Base-by-base conservation (phyloP, 2,797 vertebrate species). In the Lagorchestes hirsutus region DNA sequence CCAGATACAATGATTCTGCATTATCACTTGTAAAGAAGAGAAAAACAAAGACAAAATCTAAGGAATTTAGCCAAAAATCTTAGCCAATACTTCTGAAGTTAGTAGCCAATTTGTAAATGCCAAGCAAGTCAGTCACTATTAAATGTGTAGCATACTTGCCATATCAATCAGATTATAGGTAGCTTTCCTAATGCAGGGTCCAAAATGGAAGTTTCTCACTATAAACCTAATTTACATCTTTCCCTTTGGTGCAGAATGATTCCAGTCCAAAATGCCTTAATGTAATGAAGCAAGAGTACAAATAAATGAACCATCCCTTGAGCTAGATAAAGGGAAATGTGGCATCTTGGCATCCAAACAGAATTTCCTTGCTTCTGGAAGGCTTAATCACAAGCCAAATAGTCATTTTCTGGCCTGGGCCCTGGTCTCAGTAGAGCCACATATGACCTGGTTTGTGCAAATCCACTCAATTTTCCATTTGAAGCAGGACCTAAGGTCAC, bases 41-140 rank as follows among this genome's bases (percentile, higher is more conserved):
- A 87, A 87, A 87, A 87, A 50, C 93, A n/a, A 50, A 54, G 87
- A 90, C n/a, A 91, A 28, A 50, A 96, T 54, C 46, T 40, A 95
- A 54, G 55, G 95, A 95, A 95, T 87, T 87, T 96, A 50, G 90
- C 58, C 93, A 95, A 96, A 92, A 52, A 92, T 91, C 93, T 87
- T 91, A 91, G 16, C 93, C 10, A 56, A 92, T 34, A 6, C 74
- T 46, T 50, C 40, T 27, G 9, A 87, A 87, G 40, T 46, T 50
- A 9, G 74, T 46, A 46, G 74, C 91, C 57, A 93, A 46, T n/a
- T 58, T 93, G 96, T 92, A 95, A 97, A 95, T 82, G 55, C 18
- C n/a, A 94, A 95, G 93, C 87, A 55, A 87, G 90, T 92, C 50
- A 93, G 58, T 92, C 90, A 18, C 91, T 91, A 40, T 50, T 87